A percentile compares a stretch with the other conserved stretches of the same genome.
These are phyloP conservation scores for Psophia crepitans DNA, from an alignment of 2,113 vertebrate genomes.

Conservation along the genomic window DNA sequence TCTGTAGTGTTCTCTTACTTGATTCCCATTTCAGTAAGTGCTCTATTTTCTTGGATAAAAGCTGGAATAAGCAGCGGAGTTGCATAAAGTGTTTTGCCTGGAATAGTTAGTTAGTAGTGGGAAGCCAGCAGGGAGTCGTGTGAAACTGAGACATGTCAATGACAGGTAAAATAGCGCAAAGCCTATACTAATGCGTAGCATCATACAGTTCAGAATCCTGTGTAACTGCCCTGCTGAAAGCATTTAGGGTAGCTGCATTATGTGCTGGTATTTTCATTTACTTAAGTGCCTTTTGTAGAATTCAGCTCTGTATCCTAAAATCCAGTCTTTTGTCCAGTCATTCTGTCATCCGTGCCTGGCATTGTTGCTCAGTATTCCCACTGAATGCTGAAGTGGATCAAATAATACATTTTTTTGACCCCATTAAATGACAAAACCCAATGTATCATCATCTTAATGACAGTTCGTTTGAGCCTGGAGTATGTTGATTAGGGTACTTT, in stretches of 20 bases:
- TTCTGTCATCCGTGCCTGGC: not conserved
- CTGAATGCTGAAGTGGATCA: not conserved
- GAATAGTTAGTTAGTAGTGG: not conserved
- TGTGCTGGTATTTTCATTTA: slow-evolving; percentile 1
- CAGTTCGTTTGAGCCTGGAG: not conserved
- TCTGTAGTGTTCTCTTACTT: not conserved
- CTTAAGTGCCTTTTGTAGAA: not conserved
- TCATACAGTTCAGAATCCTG: not conserved
- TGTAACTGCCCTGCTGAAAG: not conserved
- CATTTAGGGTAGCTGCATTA: not conserved
- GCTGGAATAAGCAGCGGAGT: not conserved
- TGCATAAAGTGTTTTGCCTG: not conserved
- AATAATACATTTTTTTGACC: not conserved
- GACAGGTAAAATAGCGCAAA: not conserved
- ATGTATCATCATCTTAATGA: not conserved
- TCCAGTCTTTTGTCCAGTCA: not conserved
- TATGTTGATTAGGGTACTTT: not conserved
- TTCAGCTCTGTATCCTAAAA: not conserved
- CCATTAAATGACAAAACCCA: not conserved
- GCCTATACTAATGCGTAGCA: not conserved
- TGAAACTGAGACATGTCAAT: not conserved
- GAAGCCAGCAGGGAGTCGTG: not conserved
- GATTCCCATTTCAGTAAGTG: not conserved
- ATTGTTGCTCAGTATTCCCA: not conserved
- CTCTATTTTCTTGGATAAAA: not conserved